Evolutionary conservation across 2,888 invertebrate genomes (phyloP), one percentile per base, ranked within the genome.

Genomic region (Tillus elongatus): DNA sequence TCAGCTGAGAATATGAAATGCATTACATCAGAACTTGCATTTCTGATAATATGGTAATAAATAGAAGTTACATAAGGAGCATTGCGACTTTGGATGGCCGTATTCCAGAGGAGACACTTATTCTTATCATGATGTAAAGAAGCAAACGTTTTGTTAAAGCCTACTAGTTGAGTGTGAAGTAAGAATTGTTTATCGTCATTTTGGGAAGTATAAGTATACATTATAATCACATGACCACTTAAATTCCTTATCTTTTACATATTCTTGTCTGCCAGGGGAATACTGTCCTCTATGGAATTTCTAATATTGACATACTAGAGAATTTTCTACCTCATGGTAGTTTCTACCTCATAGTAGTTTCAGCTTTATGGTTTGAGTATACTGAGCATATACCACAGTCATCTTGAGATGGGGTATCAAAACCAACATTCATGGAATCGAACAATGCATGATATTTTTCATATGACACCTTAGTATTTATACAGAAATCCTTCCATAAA

Each of bases 351-450:
- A n/a, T n/a, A n/a, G n/a, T n/a, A 19, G 24, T 19, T 19, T 19
- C 24, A 19, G n/a, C n/a, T 19, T 19, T n/a, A n/a, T n/a, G n/a
- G 24, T 19, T 6, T 19, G 24, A 19, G 24, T 19, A n/a, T 19
- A 19, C 24, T 19, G 24, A 19, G 24, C 24, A 19, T 19, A 19
- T n/a, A 19, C 24, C 24, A 19, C 24, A 19, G n/a, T 19, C 24
- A 19, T 19, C 24, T 19, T 19, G 24, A 19, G 24, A 19, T 19
- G 24, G 24, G 24, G 24, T 19, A n/a, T 19, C 24, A n/a, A 19
- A 19, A n/a, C 24, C 6, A 19, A 19, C 24, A 19, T 19, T 19
- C 24, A 19, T 19, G 6, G 24, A 19, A 19, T 19, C 24, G 24
- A 19, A 19, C 6, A 19, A 6, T 8, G 24, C n/a, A 19, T n/a